Percentiles rank a stretch among this genome's conserved stretches.
These are phyloP conservation scores for Illadopsis cleaveri DNA, from an alignment of 2,113 vertebrate genomes.

Conservation along the genomic window DNA sequence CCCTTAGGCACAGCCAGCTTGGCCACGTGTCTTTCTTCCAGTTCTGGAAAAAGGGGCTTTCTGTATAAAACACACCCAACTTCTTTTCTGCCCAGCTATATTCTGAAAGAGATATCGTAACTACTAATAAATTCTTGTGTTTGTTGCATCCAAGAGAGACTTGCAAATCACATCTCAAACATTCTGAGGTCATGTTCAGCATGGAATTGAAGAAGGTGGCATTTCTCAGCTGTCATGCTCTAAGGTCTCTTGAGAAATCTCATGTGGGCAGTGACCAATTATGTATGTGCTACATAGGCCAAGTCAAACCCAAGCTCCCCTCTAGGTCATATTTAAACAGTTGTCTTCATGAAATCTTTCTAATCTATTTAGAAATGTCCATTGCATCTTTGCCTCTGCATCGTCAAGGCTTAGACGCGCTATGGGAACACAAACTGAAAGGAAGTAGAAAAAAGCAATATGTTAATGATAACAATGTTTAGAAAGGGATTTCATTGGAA, in stretches of 20 bases:
- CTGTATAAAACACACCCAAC: background rate
- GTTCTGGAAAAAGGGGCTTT: background rate
- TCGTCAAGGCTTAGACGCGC: background rate
- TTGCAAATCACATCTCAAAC: accelerated
- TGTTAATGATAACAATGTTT: background rate
- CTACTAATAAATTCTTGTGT: background rate
- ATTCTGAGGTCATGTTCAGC: background rate
- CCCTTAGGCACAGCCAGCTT: accelerated
- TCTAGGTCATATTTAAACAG: background rate
- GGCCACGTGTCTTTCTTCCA: background rate
- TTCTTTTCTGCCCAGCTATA: background rate
- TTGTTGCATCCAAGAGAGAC: background rate
- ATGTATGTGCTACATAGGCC: background rate
- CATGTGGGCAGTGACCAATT: background rate
- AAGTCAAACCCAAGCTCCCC: background rate
- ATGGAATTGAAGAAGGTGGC: background rate
- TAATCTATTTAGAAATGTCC: background rate
- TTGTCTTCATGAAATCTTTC: background rate
- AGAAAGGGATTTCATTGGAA: slow-evolving; percentile 11
- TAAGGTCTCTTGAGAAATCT: background rate
- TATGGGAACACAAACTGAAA: background rate
- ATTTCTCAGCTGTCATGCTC: background rate
- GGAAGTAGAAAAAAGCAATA: background rate
- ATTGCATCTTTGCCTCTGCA: background rate
- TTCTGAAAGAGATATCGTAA: background rate